A percentile compares a stretch with the other conserved stretches of the same genome.
Evolutionary conservation across 1,140 invertebrate genomes (phyloP).

Genomic region (Dreissena rostriformis): DNA sequence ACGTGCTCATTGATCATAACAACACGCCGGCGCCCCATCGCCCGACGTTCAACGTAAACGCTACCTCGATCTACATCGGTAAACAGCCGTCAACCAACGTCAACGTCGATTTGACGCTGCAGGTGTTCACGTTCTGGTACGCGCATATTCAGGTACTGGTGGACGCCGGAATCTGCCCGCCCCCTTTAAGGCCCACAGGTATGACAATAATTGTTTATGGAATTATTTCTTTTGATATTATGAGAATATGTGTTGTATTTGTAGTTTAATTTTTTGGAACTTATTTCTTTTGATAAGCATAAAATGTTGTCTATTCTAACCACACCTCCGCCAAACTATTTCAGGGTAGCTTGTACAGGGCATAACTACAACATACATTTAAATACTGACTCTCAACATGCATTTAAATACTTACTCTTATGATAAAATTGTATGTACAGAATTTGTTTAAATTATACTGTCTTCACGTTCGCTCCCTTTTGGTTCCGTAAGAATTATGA

Average conservation of each 20-base stretch:
- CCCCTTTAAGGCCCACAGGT: conserved; percentile 44
- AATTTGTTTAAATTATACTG: no score
- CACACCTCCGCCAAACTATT: no score
- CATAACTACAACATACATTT: no score
- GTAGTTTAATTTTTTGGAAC: background rate
- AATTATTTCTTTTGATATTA: no score
- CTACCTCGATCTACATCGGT: conserved; percentile 34
- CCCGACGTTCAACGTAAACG: background rate
- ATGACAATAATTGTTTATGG: background rate
- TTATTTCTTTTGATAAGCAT: background rate
- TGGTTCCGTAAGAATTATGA: no score
- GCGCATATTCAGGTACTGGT: conserved; percentile 40
- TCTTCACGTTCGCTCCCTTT: no score
- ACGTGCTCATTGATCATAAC: conserved; percentile 10
- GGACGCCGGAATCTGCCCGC: conserved; percentile 39
- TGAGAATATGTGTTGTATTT: background rate
- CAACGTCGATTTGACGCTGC: conserved; percentile 20
- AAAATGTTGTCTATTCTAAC: background rate
- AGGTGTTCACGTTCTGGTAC: conserved; percentile 47
- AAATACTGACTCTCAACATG: no score
- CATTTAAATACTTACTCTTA: no score
- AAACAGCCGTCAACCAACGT: conserved; percentile 30
- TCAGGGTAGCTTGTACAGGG: no score
- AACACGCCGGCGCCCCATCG: conserved; percentile 28
- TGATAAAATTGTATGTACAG: no score